These are phyloP conservation scores for Fukomys damarensis DNA, from an alignment of 2,113 vertebrate genomes.

Conservation along the genomic window DNA sequence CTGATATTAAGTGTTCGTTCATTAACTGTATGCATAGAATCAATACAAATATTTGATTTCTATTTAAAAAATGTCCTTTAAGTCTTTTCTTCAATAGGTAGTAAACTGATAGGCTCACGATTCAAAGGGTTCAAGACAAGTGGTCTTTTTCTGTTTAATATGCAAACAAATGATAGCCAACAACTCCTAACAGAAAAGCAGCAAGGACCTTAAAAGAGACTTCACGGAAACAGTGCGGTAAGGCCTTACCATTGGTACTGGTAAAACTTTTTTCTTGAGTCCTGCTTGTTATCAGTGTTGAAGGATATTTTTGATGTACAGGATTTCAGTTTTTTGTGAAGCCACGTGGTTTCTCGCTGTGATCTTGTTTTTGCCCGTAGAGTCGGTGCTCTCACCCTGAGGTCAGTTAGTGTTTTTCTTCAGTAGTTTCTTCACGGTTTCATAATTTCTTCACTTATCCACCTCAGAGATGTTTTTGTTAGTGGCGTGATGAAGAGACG, in stretches of 20 bases:
- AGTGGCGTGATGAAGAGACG: background rate
- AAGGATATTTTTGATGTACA: background rate
- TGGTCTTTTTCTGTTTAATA: background rate
- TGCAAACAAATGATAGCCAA: background rate
- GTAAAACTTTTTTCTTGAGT: background rate
- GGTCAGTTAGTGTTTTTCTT: background rate
- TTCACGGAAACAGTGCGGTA: background rate
- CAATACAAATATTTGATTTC: constrained; percentile 27
- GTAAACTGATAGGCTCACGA: background rate
- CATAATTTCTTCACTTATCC: background rate
- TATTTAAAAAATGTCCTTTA: background rate
- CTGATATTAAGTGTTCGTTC: background rate
- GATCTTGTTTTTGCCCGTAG: background rate
- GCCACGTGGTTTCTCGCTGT: background rate
- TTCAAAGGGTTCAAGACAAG: constrained; percentile 36
- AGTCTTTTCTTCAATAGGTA: background rate
- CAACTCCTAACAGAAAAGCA: background rate
- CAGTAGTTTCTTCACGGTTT: background rate
- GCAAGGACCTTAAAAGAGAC: background rate
- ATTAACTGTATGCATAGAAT: background rate
- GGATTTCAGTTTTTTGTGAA: background rate
- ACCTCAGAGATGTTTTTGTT: background rate
- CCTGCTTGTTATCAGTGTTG: background rate
- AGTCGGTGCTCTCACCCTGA: background rate
- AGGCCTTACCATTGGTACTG: background rate